Evolutionary conservation across 1,140 invertebrate species (phyloP), one percentile per base, ranked within the genome.

Genomic region (Tribolium madens): DNA sequence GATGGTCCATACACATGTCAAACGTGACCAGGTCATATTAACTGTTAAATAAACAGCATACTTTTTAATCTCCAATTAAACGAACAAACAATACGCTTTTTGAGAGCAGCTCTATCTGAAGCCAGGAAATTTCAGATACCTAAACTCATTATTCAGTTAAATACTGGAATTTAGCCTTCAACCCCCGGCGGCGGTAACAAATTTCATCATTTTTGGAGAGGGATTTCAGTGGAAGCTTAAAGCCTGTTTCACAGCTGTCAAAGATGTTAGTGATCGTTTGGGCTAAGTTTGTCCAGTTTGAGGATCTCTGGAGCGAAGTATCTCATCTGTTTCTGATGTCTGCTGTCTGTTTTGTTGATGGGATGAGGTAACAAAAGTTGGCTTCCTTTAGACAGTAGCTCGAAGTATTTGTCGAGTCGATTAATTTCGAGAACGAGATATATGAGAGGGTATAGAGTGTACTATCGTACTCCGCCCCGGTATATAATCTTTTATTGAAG

Each of bases 51-150:
- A 64, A 64, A 64, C 57, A 64, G 57, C 57, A 64, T 26, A 64
- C 57, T 64, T 64, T 64, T 64, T 64, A 64, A 64, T 64, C 57
- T 64, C 57, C 57, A 64, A 64, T 64, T 64, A 64, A 64, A 64
- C 57, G 57, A 64, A 64, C 57, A 64, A 64, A 64, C 57, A 64
- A 64, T 64, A 64, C 57, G 57, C 57, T 64, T 64, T 64, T 64
- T 64, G 18, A 33, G 57, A 64, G 26, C 57, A 42, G 57, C 57
- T 64, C 57, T n/a, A 64, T 64, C 57, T 42, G 26, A 64, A 64
- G 57, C 57, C 57, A 64, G 57, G 57, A 64, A 64, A 64, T 64
- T 64, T 64, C 26, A 13, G 57, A 33, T 64, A 64, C 57, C 57
- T 64, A 64, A 64, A 64, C 57, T 64, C 57, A 64, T 64, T 60